Evolutionary conservation across 2,113 vertebrate species (phyloP), one percentile per base, ranked within the genome.

Genomic region (Polypterus bichir): DNA sequence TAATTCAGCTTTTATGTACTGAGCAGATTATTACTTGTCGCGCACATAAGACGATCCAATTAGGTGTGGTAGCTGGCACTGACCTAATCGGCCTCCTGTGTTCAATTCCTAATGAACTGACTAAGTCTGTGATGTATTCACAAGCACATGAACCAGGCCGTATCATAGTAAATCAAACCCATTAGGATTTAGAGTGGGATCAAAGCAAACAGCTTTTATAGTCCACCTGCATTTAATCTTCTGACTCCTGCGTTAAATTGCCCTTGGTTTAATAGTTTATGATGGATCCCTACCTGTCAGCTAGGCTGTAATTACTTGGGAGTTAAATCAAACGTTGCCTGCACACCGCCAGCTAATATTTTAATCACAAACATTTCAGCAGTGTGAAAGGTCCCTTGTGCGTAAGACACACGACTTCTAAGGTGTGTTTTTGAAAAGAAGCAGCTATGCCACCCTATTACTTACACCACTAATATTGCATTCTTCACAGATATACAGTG

Each of bases 101-200:
- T 65, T 61, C 56, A 9, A 52, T 60, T 57, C 45, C 59, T 57
- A 61, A 61, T 65, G 64, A 61, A 57, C 9, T 61, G 54, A 5
- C 59, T 10, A 45, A 44, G 7, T 51, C 49, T 45, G 48, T 10
- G 49, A 11, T 8, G 46, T 57, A 54, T 61, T 58, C 47, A 53
- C 44, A 5, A 53, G 47, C 59, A 53, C 44, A 65, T 65, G 59
- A 65, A 61, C 57, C 64, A 47, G 3, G 45, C 27, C 10, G 6
- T 65, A 61, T 65, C 64, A 4, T 47, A 6, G 47, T 55, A 48
- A 61, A 65, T 60, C 60, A 62, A 62, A 59, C 57, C 59, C 53
- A 66, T 66, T 64, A 64, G 68, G 64, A 64, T 62, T 66, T 64
- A 65, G 67, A 60, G 53, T 9, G 54, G 64, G 62, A 66, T 66